Evolutionary conservation across 2,888 invertebrate species (phyloP), one percentile per base, ranked within the genome.

Genomic region (Drosophila helvetica): DNA sequence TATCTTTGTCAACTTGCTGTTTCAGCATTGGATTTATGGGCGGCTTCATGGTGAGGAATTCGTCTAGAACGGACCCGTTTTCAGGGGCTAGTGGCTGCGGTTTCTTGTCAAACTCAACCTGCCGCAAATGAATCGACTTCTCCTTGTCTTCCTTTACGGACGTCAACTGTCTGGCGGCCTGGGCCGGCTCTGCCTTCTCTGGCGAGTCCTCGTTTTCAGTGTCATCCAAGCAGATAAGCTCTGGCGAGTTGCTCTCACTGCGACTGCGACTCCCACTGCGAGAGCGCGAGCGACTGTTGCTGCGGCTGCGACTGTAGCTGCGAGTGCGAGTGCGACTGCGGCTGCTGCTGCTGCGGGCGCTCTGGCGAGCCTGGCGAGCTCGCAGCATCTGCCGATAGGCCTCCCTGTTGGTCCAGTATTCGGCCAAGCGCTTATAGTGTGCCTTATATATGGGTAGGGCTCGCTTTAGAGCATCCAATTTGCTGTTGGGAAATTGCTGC

Each of bases 141-240:
- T 46, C 10, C 9, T 42, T 71, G 15, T 17, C 18, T 10, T 46
- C 53, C 38, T 69, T 71, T 4, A n/a, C 8, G 1, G 72, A 58
- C 18, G 71, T 65, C 6, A 62, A 3, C 5, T 18, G 51, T 1
- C n/a, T 38, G 38, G 10, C 19, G n/a, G 19, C 8, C 17, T 22
- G 30, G 3, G 47, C 48, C 2, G 30, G 54, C 3, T 51, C 57
- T 9, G 48, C 19, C 53, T 86, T 86, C 17, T 82, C 80, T 0
- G 85, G 85, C 1, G 86, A 79, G 8, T 86, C 86, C 8, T 86
- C 85, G 43, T 86, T 84, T 46, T 85, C 85, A 3, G 86, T 85
- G 38, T 86, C 85, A 25, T 86, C 86, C 52, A 86, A 59, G 17
- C 85, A 86, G 7, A 86, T 82, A 0, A 86, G 58, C 9, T 86